phyloP scores from a whole-genome alignment of 1,140 invertebrate genomes.

The Phthorimaea operculella region DNA sequence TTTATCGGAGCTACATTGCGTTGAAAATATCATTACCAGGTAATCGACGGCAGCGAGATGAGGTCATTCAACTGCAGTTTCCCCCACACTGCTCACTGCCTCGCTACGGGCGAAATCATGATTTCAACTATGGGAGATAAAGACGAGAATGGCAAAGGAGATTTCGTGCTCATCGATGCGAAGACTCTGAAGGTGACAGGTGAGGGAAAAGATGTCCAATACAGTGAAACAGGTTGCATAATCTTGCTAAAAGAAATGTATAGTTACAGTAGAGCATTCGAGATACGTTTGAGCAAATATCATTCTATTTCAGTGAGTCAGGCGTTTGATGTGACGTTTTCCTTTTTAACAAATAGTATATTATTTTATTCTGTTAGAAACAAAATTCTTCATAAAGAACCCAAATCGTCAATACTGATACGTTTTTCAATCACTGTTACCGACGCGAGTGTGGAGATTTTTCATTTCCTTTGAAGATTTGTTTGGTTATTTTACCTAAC shows the following conservation, averaged over 20 bases:
- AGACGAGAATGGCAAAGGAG: constrained; percentile 82
- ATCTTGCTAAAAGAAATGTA: too few relatives aligned
- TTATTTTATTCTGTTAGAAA: too few relatives aligned
- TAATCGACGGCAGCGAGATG: constrained; percentile 80
- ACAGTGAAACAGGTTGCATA: background rate
- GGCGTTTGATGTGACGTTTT: too few relatives aligned
- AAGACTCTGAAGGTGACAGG: constrained; percentile 81
- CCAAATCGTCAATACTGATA: too few relatives aligned
- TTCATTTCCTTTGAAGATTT: too few relatives aligned
- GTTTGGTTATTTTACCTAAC: too few relatives aligned
- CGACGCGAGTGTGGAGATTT: too few relatives aligned
- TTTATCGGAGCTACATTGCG: constrained; percentile 27
- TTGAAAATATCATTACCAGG: constrained; percentile 65
- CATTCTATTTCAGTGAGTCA: constrained; percentile 7
- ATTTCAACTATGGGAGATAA: constrained; percentile 93
- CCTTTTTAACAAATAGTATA: too few relatives aligned
- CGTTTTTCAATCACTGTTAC: too few relatives aligned
- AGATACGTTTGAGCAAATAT: constrained; percentile 1
- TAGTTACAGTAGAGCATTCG: too few relatives aligned
- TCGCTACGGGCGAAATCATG: constrained; percentile 92
- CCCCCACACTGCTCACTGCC: constrained; percentile 94
- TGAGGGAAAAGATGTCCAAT: constrained; percentile 26
- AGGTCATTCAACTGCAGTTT: constrained; percentile 79
- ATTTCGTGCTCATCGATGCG: constrained; percentile 91
- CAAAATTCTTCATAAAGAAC: too few relatives aligned